Conservation (phyloP, 2,797 vertebrate species). For the Silurus lanzhouensis region DNA sequence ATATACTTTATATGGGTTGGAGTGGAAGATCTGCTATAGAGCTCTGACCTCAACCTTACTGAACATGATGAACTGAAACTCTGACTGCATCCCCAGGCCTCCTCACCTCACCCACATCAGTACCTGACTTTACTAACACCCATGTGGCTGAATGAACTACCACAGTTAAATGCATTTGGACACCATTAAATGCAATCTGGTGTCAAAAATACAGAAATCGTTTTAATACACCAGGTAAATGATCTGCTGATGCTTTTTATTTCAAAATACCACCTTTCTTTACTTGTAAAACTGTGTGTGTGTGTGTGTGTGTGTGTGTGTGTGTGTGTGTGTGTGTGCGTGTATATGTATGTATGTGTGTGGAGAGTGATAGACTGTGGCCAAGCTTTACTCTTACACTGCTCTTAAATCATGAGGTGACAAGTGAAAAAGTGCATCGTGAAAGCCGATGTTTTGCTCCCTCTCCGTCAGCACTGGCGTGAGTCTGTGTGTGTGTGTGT, state of each 20-base stretch:
- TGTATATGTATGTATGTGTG: slow-evolving; percentile 53
- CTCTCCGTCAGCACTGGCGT: slow-evolving; percentile 60
- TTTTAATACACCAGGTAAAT: not conserved
- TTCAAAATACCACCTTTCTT: not conserved
- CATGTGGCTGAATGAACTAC: no score
- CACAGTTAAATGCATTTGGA: no score
- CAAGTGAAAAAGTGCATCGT: slow-evolving; percentile 74
- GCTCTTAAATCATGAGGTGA: slow-evolving; percentile 73
- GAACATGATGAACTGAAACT: no score
- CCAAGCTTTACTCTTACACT: slow-evolving; percentile 54
- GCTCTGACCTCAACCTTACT: no score
- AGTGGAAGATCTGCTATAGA: no score
- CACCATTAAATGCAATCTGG: no score
- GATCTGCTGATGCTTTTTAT: not conserved
- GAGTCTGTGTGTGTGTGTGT: slow-evolving; percentile 56
- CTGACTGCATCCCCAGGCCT: no score
- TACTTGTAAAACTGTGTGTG: not conserved
- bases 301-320: slow-evolving; percentile 2
- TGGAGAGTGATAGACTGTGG: slow-evolving; percentile 54
- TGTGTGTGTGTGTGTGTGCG: slow-evolving; percentile 33
- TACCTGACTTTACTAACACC: no score
- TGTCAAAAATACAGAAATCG: not conserved
- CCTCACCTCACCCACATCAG: no score
- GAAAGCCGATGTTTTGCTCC: slow-evolving; percentile 64
- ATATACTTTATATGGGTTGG: no score